phyloP scores from a whole-genome alignment of 2,888 invertebrate species.

The Eilema caniola region DNA sequence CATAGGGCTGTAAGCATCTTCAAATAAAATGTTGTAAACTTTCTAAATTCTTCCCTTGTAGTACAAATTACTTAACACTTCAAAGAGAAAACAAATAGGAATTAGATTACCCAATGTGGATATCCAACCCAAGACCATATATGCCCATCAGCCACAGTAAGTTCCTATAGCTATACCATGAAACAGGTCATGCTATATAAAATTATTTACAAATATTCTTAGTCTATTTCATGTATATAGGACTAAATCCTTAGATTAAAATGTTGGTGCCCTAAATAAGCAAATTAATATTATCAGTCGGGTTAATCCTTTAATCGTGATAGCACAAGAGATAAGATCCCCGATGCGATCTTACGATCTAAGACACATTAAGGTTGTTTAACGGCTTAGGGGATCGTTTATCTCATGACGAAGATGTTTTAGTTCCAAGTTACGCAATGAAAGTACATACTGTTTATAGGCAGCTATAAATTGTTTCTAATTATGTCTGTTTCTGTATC shows the following conservation, averaged over 20 bases:
- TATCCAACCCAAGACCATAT: too few relatives aligned
- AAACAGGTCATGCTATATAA: background rate
- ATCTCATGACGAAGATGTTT: slow-evolving; percentile 23
- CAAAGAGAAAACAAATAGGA: too few relatives aligned
- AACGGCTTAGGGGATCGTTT: slow-evolving; percentile 19
- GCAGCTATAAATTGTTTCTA: background rate
- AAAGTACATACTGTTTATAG: background rate
- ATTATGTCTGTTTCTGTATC: background rate
- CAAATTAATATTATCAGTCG: slow-evolving; percentile 25
- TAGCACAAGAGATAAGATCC: slow-evolving; percentile 24
- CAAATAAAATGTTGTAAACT: too few relatives aligned
- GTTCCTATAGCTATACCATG: too few relatives aligned
- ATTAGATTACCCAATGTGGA: too few relatives aligned
- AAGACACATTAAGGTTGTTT: slow-evolving; percentile 23
- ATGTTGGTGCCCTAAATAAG: slow-evolving; percentile 22
- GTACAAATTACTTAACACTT: too few relatives aligned
- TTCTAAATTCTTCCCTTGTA: too few relatives aligned
- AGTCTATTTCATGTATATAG: background rate
- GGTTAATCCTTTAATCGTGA: slow-evolving; percentile 29
- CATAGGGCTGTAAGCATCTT: too few relatives aligned
- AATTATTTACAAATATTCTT: background rate
- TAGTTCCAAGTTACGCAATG: slow-evolving; percentile 7
- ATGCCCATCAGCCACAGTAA: too few relatives aligned
- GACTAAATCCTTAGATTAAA: slow-evolving; percentile 12
- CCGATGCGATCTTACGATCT: slow-evolving; percentile 21